Percentiles rank a stretch among this genome's conserved stretches.
Conservation (phyloP, 2,113 vertebrate genomes). For the Paralichthys olivaceus region DNA sequence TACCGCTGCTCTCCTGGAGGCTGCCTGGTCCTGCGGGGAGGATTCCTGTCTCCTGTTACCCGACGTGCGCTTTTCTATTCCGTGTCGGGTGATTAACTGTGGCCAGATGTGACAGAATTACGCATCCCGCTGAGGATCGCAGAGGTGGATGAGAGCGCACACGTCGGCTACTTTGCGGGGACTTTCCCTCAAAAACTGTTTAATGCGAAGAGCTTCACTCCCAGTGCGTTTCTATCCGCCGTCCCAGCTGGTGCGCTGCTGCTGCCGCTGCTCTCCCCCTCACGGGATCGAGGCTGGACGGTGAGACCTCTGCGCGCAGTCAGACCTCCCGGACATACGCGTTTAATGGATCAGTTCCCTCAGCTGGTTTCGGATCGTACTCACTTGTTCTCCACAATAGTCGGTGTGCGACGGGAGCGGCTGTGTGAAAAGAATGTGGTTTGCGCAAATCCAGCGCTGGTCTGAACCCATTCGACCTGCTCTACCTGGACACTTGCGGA, state of each 20-base stretch:
- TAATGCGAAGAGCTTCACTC: slow-evolving; percentile 35
- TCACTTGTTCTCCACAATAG: slow-evolving; percentile 3
- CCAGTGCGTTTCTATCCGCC: not conserved
- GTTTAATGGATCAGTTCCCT: slow-evolving; percentile 28
- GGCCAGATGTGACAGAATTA: slow-evolving; percentile 29
- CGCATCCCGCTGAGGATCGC: slow-evolving; percentile 30
- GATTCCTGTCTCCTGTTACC: slow-evolving; percentile 70
- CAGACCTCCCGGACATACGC: slow-evolving; percentile 36
- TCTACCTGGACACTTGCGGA: slow-evolving; percentile 70
- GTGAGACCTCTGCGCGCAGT: slow-evolving; percentile 48
- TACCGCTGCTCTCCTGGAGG: slow-evolving; percentile 72
- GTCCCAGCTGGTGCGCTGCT: slow-evolving; percentile 27
- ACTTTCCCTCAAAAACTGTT: slow-evolving; percentile 51
- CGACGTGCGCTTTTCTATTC: slow-evolving; percentile 56
- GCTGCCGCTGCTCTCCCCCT: not conserved
- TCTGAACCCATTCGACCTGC: slow-evolving; percentile 63
- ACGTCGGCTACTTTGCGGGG: slow-evolving; percentile 45
- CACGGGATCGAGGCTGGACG: slow-evolving; percentile 24
- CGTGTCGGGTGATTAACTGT: slow-evolving; percentile 11
- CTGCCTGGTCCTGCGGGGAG: slow-evolving; percentile 54
- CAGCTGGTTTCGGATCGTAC: slow-evolving; percentile 23
- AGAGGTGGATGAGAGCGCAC: slow-evolving; percentile 29
- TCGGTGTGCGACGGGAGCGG: slow-evolving; percentile 1
- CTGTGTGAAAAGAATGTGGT: slow-evolving; percentile 64
- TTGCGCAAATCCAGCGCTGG: slow-evolving; percentile 56